phyloP scores from a whole-genome alignment of 2,113 vertebrate species.

The Myrmophylax atrothorax region DNA sequence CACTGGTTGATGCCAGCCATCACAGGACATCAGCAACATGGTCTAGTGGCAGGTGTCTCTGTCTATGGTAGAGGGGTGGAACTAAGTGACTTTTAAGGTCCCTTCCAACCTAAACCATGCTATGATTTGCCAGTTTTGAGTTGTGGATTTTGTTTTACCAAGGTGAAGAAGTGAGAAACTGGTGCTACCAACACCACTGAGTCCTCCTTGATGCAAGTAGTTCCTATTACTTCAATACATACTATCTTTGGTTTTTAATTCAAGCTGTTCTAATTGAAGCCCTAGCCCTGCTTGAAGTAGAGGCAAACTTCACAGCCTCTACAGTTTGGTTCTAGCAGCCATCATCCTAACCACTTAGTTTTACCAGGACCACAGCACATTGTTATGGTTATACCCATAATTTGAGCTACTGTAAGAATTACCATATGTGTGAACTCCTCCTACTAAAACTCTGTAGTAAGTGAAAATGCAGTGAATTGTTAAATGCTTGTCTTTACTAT shows the following conservation, averaged over 20 bases:
- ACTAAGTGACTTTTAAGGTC: background rate
- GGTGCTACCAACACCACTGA: rapidly evolving
- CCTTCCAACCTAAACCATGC: background rate
- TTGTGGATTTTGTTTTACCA: background rate
- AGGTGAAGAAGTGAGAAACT: background rate
- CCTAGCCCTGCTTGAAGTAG: background rate
- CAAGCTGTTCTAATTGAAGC: background rate
- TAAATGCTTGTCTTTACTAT: background rate
- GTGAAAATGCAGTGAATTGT: background rate
- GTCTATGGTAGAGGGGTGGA: background rate
- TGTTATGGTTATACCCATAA: background rate
- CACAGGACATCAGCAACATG: background rate
- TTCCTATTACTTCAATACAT: background rate
- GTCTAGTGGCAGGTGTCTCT: background rate
- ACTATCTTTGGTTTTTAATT: background rate
- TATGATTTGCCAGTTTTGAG: background rate
- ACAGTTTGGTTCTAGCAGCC: background rate
- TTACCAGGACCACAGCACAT: background rate
- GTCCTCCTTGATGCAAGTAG: background rate
- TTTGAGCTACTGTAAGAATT: background rate
- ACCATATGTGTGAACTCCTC: background rate
- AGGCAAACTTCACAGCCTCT: background rate
- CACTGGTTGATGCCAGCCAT: background rate
- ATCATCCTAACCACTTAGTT: background rate
- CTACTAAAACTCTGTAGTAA: background rate